Evolutionary conservation across 2,797 vertebrate genomes (phyloP), one percentile per base, ranked within the genome.

Genomic region (Arremon brunneinucha): DNA sequence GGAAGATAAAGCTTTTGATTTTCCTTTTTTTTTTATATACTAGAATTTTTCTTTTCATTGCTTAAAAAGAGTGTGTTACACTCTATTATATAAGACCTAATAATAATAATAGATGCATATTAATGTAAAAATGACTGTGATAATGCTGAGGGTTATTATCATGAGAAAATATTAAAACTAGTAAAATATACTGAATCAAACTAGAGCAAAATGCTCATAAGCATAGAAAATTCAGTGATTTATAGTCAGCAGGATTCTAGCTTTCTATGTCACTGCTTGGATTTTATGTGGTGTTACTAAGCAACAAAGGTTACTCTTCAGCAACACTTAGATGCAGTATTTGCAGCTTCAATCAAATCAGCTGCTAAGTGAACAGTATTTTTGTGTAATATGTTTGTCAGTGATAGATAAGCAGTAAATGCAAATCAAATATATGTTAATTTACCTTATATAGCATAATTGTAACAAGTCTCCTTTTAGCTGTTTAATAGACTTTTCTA

Each of bases 251-350:
- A 95, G 64, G 64, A 87, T 93, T 96, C 59, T 70, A 82, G 83
- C 8, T 92, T 93, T 90, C 79, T 91, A 7, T 87, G 86, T 88
- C 86, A 94, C 41, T 43, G 49, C 69, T 94, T 83, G 62, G 69
- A 86, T 96, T 95, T 93, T 92, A 65, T 87, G 57, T 89, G 85
- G 85, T 94, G 93, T 96, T 97, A 96, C 93, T 95, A 94, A 95
- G 96, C 96, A 97, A 96, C 93, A 91, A 91, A 96, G 74, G 78
- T 94, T 95, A 94, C 72, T 91, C 77, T 96, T 94, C 83, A 94
- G 65, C 68, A 95, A 70, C 50, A 78, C 68, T 93, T 89, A 81
- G 64, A 94, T 86, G 76, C 55, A 68, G 62, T 83, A 96, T 90
- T 93, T 87, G 41, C 65, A 76, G 80, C 87, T 97, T 95, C 91